These are phyloP conservation scores for Protobothrops mucrosquamatus DNA, from an alignment of 2,113 vertebrate species.

Conservation along the genomic window DNA sequence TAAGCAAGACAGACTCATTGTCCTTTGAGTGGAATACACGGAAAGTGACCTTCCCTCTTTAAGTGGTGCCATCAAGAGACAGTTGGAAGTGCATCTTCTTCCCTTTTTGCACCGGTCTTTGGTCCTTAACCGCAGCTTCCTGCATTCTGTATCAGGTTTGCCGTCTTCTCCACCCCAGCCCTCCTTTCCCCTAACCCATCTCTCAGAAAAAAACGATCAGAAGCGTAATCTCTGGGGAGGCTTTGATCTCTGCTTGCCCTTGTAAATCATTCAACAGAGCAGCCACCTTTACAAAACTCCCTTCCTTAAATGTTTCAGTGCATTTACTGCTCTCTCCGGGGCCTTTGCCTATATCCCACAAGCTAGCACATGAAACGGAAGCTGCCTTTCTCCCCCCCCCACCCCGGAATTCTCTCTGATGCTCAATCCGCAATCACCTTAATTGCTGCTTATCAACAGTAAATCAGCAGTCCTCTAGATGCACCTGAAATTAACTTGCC, in stretches of 20 bases:
- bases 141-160: background rate
- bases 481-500: conserved; percentile 7
- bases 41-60: background rate
- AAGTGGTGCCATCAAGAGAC: background rate
- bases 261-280: background rate
- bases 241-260: background rate
- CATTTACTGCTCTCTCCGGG: rapidly evolving
- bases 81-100: background rate
- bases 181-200: rapidly evolving
- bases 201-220: background rate
- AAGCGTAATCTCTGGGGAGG: background rate
- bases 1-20: background rate
- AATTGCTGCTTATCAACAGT: background rate
- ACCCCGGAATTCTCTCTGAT: background rate
- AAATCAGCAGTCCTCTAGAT: conserved; percentile 1
- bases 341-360: background rate
- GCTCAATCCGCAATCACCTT: background rate
- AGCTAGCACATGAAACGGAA: background rate
- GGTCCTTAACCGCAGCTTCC: background rate
- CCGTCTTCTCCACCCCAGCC: rapidly evolving
- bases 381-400: too few species aligned
- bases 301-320: background rate
- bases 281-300: background rate
- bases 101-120: background rate
- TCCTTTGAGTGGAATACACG: background rate